Evolutionary conservation across 2,888 invertebrate genomes (phyloP), one percentile per base, ranked within the genome.

Genomic region (Dryadula phaetusa): DNA sequence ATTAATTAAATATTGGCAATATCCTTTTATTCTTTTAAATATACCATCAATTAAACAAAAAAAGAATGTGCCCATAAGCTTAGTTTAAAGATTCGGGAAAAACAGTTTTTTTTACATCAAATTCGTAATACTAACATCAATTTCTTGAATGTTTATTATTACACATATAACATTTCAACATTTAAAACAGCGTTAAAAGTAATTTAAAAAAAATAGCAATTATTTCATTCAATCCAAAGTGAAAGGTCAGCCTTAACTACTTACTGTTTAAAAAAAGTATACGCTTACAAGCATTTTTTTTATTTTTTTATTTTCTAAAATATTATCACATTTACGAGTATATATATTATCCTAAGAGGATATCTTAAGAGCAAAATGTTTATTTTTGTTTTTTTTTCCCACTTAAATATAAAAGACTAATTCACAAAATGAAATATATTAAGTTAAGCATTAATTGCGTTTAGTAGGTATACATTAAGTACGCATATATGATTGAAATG

Each of bases 281-380:
- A 84, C 82, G 83, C 85, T 83, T 81, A 80, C 73, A 87, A 86
- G 85, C 86, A 79, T 81, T 82, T 86, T 88, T 88, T 86, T 76
- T 74, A 53, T 47, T 75, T 82, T 85, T 65, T 75, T 82, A 83
- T 87, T 86, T 83, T 79, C 85, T 83, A 78, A 81, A 83, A 80
- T 84, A 87, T 81, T 88, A 90, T 92, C 90, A 91, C 90, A 90
- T 90, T 85, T 83, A 88, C 79, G 88, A 89, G 90, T 90, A 90
- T 88, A 83, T 85, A 77, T 71, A 82, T 84, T 82, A 83, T 79
- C 77, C 84, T 89, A 91, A 72, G 75, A 76, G 67, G 60, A 79
- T 84, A 82, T 82, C 75, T 79, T 79, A 82, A 73, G 73, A 77
- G 80, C 80, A 78, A 86, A n/a, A 84, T 82, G 81, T 78, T 77